These are phyloP conservation scores for Theropithecus gelada DNA, from an alignment of 2,113 vertebrate genomes.

Conservation along the genomic window DNA sequence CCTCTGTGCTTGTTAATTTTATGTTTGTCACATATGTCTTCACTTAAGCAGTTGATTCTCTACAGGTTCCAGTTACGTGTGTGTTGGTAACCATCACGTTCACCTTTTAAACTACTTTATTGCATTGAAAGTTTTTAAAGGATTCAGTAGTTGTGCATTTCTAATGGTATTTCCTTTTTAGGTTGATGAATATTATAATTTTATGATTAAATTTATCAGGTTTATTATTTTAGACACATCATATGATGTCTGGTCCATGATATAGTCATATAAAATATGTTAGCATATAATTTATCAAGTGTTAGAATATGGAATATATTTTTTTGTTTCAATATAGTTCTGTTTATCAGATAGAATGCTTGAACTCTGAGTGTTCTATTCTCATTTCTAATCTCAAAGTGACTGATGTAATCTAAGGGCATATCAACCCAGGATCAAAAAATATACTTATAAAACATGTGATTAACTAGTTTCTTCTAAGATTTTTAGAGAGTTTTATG, in stretches of 20 bases:
- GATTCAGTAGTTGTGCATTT: constrained; percentile 41
- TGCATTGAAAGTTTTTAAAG: constrained; percentile 44
- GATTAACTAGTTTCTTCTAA: constrained; percentile 1
- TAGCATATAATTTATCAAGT: neutral
- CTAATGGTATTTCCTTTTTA: constrained; percentile 8
- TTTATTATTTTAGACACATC: constrained; percentile 22
- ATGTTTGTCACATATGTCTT: constrained; percentile 62
- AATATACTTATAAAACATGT: neutral
- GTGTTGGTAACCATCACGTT: constrained; percentile 73
- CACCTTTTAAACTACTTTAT: constrained; percentile 76
- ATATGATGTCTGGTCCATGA: neutral
- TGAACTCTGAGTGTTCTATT: neutral
- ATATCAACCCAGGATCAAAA: neutral
- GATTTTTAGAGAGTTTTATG: neutral
- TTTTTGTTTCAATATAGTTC: constrained; percentile 12
- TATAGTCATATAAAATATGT: neutral
- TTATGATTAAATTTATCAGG: neutral
- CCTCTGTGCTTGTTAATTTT: constrained; percentile 80
- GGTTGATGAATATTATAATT: constrained; percentile 22
- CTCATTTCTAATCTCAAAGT: neutral
- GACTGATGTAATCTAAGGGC: neutral
- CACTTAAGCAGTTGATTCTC: constrained; percentile 63
- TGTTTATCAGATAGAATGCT: neutral
- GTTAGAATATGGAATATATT: neutral
- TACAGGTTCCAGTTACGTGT: constrained; percentile 54